These are phyloP conservation scores for Vulpes ferrilata DNA, from an alignment of 2,113 vertebrate species.

Conservation along the genomic window DNA sequence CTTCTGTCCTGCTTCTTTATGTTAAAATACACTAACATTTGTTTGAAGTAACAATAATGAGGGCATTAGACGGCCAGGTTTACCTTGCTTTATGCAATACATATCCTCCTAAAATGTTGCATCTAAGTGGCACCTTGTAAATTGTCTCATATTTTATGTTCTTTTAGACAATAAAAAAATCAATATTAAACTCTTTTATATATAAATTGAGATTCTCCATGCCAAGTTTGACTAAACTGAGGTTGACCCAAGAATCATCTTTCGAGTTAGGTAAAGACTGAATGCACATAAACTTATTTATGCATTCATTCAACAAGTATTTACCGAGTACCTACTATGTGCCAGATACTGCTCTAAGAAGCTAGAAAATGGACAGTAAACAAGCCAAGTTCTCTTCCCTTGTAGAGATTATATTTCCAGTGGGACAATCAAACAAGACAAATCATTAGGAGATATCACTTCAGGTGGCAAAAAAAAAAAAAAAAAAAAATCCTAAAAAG, in stretches of 20 bases:
- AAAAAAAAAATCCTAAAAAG: background rate
- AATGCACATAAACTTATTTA: constrained; percentile 37
- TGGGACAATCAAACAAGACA: constrained; percentile 5
- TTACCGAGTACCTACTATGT: constrained; percentile 45
- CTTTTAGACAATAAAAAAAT: constrained; percentile 62
- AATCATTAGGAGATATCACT: background rate
- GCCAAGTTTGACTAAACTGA: constrained; percentile 54
- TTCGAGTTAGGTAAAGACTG: constrained; percentile 55
- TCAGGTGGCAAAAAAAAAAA: background rate
- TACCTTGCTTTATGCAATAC: background rate
- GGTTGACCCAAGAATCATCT: constrained; percentile 60
- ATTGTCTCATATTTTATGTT: constrained; percentile 55
- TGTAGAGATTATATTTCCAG: background rate
- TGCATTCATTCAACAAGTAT: constrained; percentile 57
- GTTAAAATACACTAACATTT: constrained; percentile 57
- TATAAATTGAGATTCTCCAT: constrained; percentile 44
- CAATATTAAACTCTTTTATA: constrained; percentile 47
- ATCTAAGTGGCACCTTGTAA: constrained; percentile 37
- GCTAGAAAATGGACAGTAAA: background rate
- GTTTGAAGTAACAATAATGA: constrained; percentile 63
- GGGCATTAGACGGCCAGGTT: background rate
- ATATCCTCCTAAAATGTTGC: background rate
- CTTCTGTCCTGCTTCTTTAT: constrained; percentile 51
- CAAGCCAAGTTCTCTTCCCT: background rate
- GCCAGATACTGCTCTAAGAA: background rate